Base-by-base conservation (phyloP, 2,113 vertebrate species). In the Vidua macroura region DNA sequence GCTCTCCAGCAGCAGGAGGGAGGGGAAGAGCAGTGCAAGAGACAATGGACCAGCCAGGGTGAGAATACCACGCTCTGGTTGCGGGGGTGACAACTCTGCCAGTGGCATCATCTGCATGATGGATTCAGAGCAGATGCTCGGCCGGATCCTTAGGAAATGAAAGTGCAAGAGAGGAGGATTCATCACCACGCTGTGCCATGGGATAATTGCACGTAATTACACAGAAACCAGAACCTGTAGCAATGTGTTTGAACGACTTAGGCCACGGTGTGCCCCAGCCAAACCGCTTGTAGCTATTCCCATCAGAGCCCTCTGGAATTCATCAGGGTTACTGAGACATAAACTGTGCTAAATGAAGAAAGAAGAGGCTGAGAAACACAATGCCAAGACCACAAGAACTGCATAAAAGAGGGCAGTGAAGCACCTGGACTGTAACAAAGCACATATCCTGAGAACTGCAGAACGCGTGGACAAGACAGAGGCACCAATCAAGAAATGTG, bases 101-200 rank as follows among this genome's bases (percentile, higher is more conserved):
- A 73, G 46, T 9, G 15, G 91, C 88, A 82, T 72, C 85, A n/a
- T 59, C 96, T 77, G 84, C 79, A 17, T 1, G 31, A 8, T 46
- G 37, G 2, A 7, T 15, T 16, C 55, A n/a, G 56, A 79, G 68
- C 97, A 96, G 97, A 77, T 97, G 96, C 73, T 94, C 58, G 49
- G 75, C 22, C 7, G 41, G 31, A 69, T 37, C 73, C 23, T 55
- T 30, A 67, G 94, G 88, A 89, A 91, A 60, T 6, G 75, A 15
- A 66, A 66, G 52, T 7, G 7, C 10, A 67, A 30, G 55, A 31
- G 76, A 78, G 87, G 90, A 69, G 63, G 63, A 31, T 58, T 70
- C 95, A 73, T 25, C 35, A n/a, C 48, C 39, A 3, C 10, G 20
- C 86, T 19, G 67, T 13, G 85, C 93, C 84, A 69, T 23, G 25